Evolutionary conservation across 2,797 vertebrate species (phyloP).

Genomic region (Buphagus erythrorhynchus): DNA sequence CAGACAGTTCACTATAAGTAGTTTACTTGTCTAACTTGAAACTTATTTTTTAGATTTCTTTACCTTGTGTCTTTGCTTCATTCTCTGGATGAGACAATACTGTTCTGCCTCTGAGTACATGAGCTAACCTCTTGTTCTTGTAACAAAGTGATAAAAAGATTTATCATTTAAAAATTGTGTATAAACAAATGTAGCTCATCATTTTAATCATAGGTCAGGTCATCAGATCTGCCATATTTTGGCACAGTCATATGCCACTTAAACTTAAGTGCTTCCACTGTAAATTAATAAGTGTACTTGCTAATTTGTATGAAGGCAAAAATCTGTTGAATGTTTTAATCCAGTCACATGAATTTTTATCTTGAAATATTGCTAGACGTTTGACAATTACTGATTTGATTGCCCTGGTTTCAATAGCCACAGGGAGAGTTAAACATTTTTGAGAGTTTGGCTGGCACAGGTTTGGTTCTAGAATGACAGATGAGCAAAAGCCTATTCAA

Average conservation of each 20-base stretch:
- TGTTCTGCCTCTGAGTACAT: background rate
- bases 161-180: background rate
- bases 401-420: background rate
- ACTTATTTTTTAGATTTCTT: background rate
- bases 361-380: background rate
- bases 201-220: constrained; percentile 51
- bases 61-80: constrained; percentile 21
- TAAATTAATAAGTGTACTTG: constrained; percentile 14
- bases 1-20: background rate
- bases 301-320: constrained; percentile 29
- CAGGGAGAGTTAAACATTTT: background rate
- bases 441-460: background rate
- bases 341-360: background rate
- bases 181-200: constrained; percentile 27
- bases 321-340: constrained; percentile 36
- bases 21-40: constrained; percentile 38
- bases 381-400: constrained; percentile 1
- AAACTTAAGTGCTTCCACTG: constrained; percentile 11
- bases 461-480: background rate
- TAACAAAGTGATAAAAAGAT: constrained; percentile 16
- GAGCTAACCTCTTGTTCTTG: constrained; percentile 66
- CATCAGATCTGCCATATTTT: constrained; percentile 23
- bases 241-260: background rate
- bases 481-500: background rate
- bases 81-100: constrained; percentile 61